Base-by-base conservation (phyloP, 2,888 invertebrate species). In the Thyatira batis region DNA sequence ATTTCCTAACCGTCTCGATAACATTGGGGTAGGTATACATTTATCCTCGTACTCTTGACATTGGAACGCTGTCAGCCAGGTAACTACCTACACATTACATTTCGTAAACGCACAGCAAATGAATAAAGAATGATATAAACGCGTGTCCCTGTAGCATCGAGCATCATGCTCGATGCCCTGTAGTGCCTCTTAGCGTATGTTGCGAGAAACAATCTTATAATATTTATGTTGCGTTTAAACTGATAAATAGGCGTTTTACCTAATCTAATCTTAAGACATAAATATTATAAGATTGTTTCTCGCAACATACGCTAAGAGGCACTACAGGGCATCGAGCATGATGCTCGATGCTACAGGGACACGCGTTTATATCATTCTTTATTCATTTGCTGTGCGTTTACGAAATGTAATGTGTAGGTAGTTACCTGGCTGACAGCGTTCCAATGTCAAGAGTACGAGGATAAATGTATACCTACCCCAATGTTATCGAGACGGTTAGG, bases 371-470 rank as follows among this genome's bases (percentile, higher is more conserved):
- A n/a, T n/a, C 5, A 20, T 48, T 72, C 67, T 60, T 69, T 69
- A 80, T 76, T 70, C 68, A 54, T 63, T 50, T 27, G 58, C 57
- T 62, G 77, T 69, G 60, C 68, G 57, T 70, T 86, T 82, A 78
- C 80, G 79, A 85, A 83, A 86, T 71, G 71, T 72, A 72, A 74
- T 57, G 63, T 55, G 53, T 56, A n/a, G n/a, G n/a, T n/a, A n/a
- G n/a, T n/a, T n/a, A 58, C 58, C 60, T 58, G 57, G 54, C 58
- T 52, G 63, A 57, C 51, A 54, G 67, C 69, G 67, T 61, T 62
- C 63, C 85, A 88, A 85, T 87, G 86, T 87, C 87, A 87, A 87
- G 85, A 80, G 80, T 83, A 86, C 82, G 78, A 86, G 82, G 84
- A 84, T 78, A 82, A 79, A 52, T 52, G 45, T 25, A 46, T 17